A percentile compares a stretch with the other conserved stretches of the same genome.
Conservation (phyloP, 2,888 invertebrate species). For the Tipula confusa region DNA sequence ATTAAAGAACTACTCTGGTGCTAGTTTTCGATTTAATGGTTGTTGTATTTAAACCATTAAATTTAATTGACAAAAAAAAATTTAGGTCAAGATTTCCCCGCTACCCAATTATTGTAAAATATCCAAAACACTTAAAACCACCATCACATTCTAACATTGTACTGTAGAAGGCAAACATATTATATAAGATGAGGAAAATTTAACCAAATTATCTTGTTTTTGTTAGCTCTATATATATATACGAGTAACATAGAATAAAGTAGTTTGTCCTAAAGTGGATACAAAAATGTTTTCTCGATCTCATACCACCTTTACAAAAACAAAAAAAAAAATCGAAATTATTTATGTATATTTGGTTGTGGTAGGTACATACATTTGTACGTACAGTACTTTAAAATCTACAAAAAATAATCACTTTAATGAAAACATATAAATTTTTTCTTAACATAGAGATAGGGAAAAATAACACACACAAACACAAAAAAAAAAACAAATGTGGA, state of each 20-base stretch:
- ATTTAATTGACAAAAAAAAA: background rate
- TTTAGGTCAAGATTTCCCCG: background rate
- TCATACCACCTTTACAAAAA: background rate
- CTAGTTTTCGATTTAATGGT: background rate
- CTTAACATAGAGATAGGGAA: background rate
- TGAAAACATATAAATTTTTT: conserved; percentile 3
- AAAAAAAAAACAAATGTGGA: background rate
- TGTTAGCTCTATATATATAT: too few species aligned
- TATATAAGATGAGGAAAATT: background rate
- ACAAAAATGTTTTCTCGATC: background rate
- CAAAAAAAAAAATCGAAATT: background rate
- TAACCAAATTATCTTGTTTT: conserved; percentile 3
- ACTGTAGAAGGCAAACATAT: too few species aligned
- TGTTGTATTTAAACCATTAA: background rate
- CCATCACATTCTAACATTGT: background rate
- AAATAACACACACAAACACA: background rate
- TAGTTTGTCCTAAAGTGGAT: background rate
- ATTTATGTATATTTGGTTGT: background rate
- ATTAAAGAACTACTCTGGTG: background rate
- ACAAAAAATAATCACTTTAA: background rate
- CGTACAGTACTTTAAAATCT: background rate
- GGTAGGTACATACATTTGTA: background rate
- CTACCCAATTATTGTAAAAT: background rate
- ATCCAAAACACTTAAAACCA: background rate
- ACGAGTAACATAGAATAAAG: background rate